Conservation (phyloP, 1,140 invertebrate species). For the Hycleus phaleratus region DNA sequence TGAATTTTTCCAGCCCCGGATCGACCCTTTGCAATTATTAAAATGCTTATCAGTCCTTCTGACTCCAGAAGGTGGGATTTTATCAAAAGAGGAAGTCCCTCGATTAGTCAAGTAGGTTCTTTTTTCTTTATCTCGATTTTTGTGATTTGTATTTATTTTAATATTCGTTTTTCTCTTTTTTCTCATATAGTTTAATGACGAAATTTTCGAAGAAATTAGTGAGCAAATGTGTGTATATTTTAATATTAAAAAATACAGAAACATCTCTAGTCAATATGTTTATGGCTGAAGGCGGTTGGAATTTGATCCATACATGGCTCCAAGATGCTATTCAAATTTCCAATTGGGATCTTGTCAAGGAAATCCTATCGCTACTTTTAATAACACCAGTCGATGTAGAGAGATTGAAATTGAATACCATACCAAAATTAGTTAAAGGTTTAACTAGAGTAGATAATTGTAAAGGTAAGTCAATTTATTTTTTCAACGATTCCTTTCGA, state of each 20-base stretch:
- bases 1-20: conserved; percentile 68
- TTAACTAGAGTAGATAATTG: conserved; percentile 74
- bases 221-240: conserved; percentile 91
- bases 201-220: conserved; percentile 93
- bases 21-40: conserved; percentile 80
- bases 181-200: conserved; percentile 78
- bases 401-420: conserved; percentile 80
- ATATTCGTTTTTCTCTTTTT: conserved; percentile 23
- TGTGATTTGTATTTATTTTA: conserved; percentile 2
- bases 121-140: background rate
- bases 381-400: conserved; percentile 83
- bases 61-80: conserved; percentile 74
- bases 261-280: conserved; percentile 77
- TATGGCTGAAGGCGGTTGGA: conserved; percentile 85
- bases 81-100: conserved; percentile 75
- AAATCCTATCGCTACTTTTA: conserved; percentile 74
- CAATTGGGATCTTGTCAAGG: conserved; percentile 78
- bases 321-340: conserved; percentile 72
- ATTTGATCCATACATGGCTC: conserved; percentile 79
- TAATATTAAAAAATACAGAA: conserved; percentile 85
- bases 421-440: conserved; percentile 84
- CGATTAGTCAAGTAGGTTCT: conserved; percentile 62
- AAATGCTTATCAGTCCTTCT: conserved; percentile 79
- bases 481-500: background rate
- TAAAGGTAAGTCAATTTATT: conserved; percentile 52